Evolutionary conservation across 2,113 vertebrate genomes (phyloP), one percentile per base, ranked within the genome.

Genomic region (Stictonetta naevosa): DNA sequence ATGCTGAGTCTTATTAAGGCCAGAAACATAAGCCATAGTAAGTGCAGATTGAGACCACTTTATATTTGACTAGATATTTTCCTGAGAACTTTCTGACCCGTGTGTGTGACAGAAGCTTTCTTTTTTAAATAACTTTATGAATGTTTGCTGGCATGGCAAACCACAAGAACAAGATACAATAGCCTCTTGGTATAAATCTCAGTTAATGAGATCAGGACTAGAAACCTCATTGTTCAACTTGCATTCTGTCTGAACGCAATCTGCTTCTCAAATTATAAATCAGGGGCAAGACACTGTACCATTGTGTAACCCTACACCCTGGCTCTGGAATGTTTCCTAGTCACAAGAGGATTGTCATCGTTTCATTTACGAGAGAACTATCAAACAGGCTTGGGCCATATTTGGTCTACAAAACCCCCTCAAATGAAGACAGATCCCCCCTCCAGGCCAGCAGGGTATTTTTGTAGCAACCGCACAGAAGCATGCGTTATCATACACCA

Each of bases 211-310:
- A 93, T 89, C 95, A 91, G 93, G 92, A 93, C 95, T 91, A 96
- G 96, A 94, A 96, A 95, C 83, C 66, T 95, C 95, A 96, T 96
- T 96, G 96, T 97, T 97, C 95, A 55, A 26, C 90, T 96, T 80
- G 78, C 93, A 93, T 97, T 95, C 92, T 96, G 95, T 73, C 95
- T 94, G 96, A 96, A 96, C 13, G 33, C 92, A 96, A 96, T 97
- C 93, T 95, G 93, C 92, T 96, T 93, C 93, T 95, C 95, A 97
- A 97, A 97, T 96, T 95, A 97, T 96, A 97, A 97, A 96, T 97
- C 96, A 96, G 77, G 77, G 93, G 90, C 85, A 88, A 95, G 95
- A 97, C 95, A 97, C 96, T 96, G 95, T 96, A 94, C 95, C 93
- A 95, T 96, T 97, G 95, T 96, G 95, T 96, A 96, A 95, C 95